These are phyloP conservation scores for Drosophila greeni DNA, from an alignment of 2,888 invertebrate genomes.

Conservation along the genomic window DNA sequence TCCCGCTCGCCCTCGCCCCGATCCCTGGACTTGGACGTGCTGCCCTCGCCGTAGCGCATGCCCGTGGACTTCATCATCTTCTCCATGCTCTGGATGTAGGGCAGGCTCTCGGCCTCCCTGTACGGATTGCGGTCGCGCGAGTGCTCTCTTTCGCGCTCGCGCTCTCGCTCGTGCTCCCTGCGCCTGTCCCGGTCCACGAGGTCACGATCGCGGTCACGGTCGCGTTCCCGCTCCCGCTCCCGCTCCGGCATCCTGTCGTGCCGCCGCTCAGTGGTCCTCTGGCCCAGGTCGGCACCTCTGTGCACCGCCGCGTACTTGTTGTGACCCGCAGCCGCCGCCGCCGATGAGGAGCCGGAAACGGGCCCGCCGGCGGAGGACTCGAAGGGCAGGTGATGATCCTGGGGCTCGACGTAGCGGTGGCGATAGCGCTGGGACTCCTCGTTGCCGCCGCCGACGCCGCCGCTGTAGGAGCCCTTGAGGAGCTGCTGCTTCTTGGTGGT, in stretches of 20 bases:
- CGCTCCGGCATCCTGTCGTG: constrained; percentile 31
- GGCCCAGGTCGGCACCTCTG: constrained; percentile 50
- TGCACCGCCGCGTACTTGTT: constrained; percentile 71
- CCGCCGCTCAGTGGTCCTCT: constrained; percentile 29
- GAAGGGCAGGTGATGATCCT: constrained; percentile 75
- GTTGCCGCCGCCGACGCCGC: constrained; percentile 68
- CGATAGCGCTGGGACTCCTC: constrained; percentile 73
- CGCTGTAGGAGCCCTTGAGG: constrained; percentile 68
- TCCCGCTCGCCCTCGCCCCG: constrained; percentile 37
- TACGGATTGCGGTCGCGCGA: constrained; percentile 78
- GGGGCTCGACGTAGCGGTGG: constrained; percentile 77
- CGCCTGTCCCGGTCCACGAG: constrained; percentile 55
- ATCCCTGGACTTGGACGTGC: constrained; percentile 17
- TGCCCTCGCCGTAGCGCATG: constrained; percentile 76
- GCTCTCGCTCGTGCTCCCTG: constrained; percentile 60
- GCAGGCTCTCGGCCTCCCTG: constrained; percentile 78
- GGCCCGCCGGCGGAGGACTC: constrained; percentile 66
- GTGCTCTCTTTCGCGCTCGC: constrained; percentile 62
- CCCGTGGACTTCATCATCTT: constrained; percentile 79
- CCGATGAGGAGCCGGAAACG: constrained; percentile 18
- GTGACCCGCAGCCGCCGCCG: constrained; percentile 40
- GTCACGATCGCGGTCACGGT: constrained; percentile 31
- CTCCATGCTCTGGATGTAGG: constrained; percentile 79
- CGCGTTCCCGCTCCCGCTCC: constrained; percentile 42
- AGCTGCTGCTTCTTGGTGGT: constrained; percentile 70